Percentiles rank a stretch among this genome's conserved stretches.
phyloP scores from a whole-genome alignment of 1,140 invertebrate genomes.

The Geopemphigus sp. region DNA sequence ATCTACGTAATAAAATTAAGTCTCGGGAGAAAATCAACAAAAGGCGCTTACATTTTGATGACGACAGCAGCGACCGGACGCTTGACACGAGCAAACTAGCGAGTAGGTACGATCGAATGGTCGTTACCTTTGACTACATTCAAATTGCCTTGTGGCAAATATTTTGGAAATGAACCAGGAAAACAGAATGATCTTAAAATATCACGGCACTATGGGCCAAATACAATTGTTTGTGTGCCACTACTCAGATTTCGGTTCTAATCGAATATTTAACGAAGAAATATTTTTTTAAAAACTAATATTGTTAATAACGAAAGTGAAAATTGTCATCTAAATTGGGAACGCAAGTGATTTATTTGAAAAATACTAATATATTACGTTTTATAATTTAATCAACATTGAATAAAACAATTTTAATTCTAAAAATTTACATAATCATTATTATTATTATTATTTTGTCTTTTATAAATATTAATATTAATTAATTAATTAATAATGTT shows the following conservation, averaged over 20 bases:
- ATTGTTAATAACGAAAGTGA: background rate
- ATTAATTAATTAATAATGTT: too few relatives aligned
- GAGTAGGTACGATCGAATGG: slow-evolving; percentile 4
- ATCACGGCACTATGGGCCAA: slow-evolving; percentile 20
- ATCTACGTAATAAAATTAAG: background rate
- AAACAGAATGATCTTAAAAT: slow-evolving; percentile 44
- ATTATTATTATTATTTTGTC: too few relatives aligned
- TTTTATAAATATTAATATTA: too few relatives aligned
- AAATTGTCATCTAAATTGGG: too few relatives aligned
- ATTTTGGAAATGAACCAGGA: slow-evolving; percentile 47
- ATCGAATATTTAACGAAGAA: background rate
- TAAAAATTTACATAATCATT: too few relatives aligned
- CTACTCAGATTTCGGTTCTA: slow-evolving; percentile 38
- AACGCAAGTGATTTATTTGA: too few relatives aligned
- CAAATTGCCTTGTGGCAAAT: slow-evolving; percentile 32
- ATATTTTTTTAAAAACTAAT: background rate
- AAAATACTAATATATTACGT: too few relatives aligned
- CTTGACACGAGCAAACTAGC: slow-evolving; percentile 27
- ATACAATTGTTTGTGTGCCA: slow-evolving; percentile 39
- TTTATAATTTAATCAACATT: too few relatives aligned
- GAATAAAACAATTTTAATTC: too few relatives aligned
- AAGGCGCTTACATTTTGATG: slow-evolving; percentile 27
- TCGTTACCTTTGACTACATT: slow-evolving; percentile 34
- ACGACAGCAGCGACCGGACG: slow-evolving; percentile 31
- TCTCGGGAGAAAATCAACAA: slow-evolving; percentile 1